Percentiles rank a stretch among this genome's conserved stretches.
phyloP scores from a whole-genome alignment of 2,888 invertebrate genomes.

The Gastrophysa polygoni region DNA sequence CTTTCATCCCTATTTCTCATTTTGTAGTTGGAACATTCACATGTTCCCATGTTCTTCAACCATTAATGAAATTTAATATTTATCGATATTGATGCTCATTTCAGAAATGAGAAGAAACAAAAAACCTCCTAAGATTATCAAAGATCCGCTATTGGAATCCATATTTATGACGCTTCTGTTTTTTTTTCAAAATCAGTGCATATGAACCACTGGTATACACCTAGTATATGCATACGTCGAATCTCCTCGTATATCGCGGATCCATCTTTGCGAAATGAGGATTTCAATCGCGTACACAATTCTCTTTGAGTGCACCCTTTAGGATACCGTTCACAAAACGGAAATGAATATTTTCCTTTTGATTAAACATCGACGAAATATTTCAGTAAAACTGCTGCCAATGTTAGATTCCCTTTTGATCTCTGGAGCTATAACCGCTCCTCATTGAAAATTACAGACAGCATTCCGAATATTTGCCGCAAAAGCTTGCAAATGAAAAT shows the following conservation, averaged over 20 bases:
- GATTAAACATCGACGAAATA: conserved; percentile 41
- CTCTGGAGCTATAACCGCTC: conserved; percentile 40
- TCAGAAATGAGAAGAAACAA: too few species aligned
- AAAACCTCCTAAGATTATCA: too few species aligned
- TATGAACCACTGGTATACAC: neutral
- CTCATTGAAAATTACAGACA: conserved; percentile 45
- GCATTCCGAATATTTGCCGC: conserved; percentile 46
- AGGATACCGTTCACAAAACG: conserved; percentile 23
- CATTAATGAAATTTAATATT: too few species aligned
- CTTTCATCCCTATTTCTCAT: too few species aligned
- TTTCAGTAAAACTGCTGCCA: conserved; percentile 37
- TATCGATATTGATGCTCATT: too few species aligned
- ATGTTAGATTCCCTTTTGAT: conserved; percentile 39
- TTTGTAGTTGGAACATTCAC: too few species aligned
- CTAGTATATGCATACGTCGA: neutral
- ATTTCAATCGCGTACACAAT: conserved; percentile 7
- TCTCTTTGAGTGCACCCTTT: conserved; percentile 20
- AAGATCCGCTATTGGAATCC: too few species aligned
- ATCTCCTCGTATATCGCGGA: neutral
- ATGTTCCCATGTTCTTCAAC: too few species aligned
- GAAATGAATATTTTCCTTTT: conserved; percentile 39
- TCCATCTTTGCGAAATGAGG: conserved; percentile 5
- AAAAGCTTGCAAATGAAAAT: conserved; percentile 43
- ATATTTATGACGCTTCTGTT: too few species aligned
- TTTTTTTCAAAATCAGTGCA: too few species aligned